phyloP scores from a whole-genome alignment of 2,113 vertebrate species.

The Antigone vipio region DNA sequence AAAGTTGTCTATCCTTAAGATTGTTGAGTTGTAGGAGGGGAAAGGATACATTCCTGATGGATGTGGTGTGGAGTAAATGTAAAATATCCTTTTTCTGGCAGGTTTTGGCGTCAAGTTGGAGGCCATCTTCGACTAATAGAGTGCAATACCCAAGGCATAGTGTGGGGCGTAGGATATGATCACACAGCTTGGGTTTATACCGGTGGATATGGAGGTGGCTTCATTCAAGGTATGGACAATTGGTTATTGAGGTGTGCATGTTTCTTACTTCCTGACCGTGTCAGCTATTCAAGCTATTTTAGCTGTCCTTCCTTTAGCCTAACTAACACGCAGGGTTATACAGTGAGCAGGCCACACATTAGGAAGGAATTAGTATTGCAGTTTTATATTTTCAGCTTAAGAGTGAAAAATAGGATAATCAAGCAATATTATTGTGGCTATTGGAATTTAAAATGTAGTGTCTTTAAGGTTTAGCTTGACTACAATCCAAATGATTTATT shows the following conservation, averaged over 20 bases:
- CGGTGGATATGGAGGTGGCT: conserved; percentile 89
- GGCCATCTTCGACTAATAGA: conserved; percentile 90
- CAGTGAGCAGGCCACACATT: background rate
- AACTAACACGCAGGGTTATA: no score
- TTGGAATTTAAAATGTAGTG: background rate
- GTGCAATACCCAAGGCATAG: conserved; percentile 84
- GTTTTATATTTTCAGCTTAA: background rate
- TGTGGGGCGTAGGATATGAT: conserved; percentile 93
- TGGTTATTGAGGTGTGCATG: fast-evolving
- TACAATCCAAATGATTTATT: background rate
- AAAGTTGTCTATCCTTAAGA: background rate
- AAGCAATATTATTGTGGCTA: background rate
- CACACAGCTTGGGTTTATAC: conserved; percentile 92
- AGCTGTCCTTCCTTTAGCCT: background rate
- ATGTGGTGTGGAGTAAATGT: background rate
- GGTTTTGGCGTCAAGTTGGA: conserved; percentile 96
- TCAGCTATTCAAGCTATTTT: background rate
- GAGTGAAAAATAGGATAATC: background rate
- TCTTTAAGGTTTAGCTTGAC: background rate
- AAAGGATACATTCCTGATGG: background rate
- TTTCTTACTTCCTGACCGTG: background rate
- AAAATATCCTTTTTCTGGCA: conserved; percentile 31
- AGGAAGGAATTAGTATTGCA: background rate
- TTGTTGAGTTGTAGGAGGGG: background rate
- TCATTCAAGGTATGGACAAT: conserved; percentile 84